phyloP scores from a whole-genome alignment of 2,797 vertebrate species.

The Amniataba percoides region DNA sequence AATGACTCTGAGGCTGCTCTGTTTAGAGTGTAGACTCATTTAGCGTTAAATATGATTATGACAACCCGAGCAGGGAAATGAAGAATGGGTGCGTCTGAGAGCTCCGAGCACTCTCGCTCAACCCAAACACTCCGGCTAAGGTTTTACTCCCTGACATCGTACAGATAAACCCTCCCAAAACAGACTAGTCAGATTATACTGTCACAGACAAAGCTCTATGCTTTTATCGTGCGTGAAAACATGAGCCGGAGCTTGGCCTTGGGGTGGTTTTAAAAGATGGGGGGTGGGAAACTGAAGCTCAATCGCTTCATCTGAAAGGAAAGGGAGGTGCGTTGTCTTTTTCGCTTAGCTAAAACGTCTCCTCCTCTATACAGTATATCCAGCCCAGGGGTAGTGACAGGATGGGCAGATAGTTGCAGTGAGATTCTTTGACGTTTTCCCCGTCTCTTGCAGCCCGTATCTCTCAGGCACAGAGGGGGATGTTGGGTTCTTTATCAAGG shows the following conservation, averaged over 20 bases:
- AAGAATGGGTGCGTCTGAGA: conserved; percentile 70
- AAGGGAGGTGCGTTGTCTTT: conserved; percentile 67
- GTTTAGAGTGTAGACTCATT: conserved; percentile 74
- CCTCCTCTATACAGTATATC: conserved; percentile 56
- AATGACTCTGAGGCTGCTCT: conserved; percentile 69
- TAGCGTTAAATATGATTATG: conserved; percentile 79
- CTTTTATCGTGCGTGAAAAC: conserved; percentile 74
- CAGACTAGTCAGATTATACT: conserved; percentile 76
- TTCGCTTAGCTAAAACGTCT: conserved; percentile 61
- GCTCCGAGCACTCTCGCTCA: conserved; percentile 64
- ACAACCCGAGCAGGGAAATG: conserved; percentile 64
- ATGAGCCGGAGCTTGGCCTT: conserved; percentile 70
- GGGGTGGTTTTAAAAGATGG: conserved; percentile 64
- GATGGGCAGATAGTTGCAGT: conserved; percentile 65
- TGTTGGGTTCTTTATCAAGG: conserved; percentile 80
- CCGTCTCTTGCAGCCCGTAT: conserved; percentile 71
- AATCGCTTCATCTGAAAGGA: conserved; percentile 75
- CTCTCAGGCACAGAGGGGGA: conserved; percentile 70
- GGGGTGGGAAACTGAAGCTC: conserved; percentile 51
- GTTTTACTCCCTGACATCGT: conserved; percentile 73
- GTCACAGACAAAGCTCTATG: conserved; percentile 73
- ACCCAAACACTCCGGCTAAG: conserved; percentile 66
- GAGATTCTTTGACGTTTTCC: conserved; percentile 75
- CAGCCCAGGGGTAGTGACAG: conserved; percentile 68
- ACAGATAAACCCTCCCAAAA: conserved; percentile 75